A percentile compares a stretch with the other conserved stretches of the same genome.
phyloP scores from a whole-genome alignment of 2,113 vertebrate species.

The Sinocyclocheilus rhinocerous region DNA sequence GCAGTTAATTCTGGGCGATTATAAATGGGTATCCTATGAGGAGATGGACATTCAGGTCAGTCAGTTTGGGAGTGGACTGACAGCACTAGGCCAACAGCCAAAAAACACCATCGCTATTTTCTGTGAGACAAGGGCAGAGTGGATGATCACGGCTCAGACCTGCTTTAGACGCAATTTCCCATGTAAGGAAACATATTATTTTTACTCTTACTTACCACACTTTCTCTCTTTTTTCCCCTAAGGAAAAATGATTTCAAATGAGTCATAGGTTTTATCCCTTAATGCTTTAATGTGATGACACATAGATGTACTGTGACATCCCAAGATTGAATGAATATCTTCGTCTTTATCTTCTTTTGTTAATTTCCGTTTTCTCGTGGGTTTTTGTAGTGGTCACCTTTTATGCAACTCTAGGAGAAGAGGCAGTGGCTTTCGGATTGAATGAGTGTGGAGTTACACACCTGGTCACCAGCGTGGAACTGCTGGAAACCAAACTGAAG shows the following conservation, averaged over 20 bases:
- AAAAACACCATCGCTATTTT: conserved; percentile 90
- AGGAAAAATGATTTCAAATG: neutral
- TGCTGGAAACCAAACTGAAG: conserved; percentile 92
- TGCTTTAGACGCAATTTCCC: conserved; percentile 96
- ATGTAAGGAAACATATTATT: conserved; percentile 75
- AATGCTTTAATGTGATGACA: neutral
- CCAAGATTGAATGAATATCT: neutral
- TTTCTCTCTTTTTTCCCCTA: neutral
- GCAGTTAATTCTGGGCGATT: conserved; percentile 93
- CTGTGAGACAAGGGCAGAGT: conserved; percentile 95
- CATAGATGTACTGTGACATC: neutral
- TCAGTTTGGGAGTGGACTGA: conserved; percentile 85
- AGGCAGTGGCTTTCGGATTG: conserved; percentile 89
- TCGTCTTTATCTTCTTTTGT: conserved; percentile 1
- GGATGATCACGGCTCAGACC: conserved; percentile 92
- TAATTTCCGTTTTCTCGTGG: conserved; percentile 4
- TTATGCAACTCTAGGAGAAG: conserved; percentile 94
- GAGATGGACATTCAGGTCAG: conserved; percentile 79
- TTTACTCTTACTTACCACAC: neutral
- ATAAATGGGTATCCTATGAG: conserved; percentile 89
- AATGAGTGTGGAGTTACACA: conserved; percentile 91
- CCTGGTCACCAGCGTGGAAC: conserved; percentile 88
- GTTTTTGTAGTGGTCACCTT: conserved; percentile 87
- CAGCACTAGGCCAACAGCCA: conserved; percentile 85
- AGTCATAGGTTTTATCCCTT: neutral